Conservation (phyloP, 1,140 invertebrate genomes). For the Onthophagus taurus region DNA sequence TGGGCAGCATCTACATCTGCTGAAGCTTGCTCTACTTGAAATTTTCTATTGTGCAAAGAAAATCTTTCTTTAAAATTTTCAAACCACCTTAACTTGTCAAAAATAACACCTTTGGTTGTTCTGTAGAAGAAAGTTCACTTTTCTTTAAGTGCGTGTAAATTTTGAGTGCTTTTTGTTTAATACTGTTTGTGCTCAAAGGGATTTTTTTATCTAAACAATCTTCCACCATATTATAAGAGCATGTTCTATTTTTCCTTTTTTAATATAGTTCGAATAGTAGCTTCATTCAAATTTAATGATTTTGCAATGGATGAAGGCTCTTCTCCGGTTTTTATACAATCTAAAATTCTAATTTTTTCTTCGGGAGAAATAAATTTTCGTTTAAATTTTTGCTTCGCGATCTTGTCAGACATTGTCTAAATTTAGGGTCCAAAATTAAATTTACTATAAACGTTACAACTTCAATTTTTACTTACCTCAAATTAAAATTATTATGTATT, state of each 20-base stretch:
- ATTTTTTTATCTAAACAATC: constrained; percentile 1
- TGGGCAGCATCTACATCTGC: constrained; percentile 8
- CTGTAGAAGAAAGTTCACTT: constrained; percentile 9
- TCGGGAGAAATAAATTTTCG: constrained; percentile 15
- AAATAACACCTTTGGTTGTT: constrained; percentile 5
- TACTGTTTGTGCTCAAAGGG: constrained; percentile 1
- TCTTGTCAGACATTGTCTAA: constrained; percentile 1
- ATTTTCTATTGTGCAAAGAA: constrained; percentile 12
- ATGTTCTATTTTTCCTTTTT: constrained; percentile 11
- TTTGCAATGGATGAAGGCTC: constrained; percentile 19
- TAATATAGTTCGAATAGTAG: constrained; percentile 19
- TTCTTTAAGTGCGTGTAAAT: constrained; percentile 8
- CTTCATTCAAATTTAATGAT: constrained; percentile 19
- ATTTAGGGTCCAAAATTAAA: constrained; percentile 2
- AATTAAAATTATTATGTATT: too few species aligned
- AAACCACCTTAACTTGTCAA: constrained; percentile 8
- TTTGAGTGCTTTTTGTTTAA: constrained; percentile 7
- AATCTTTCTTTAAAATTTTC: constrained; percentile 10
- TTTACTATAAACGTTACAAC: too few species aligned
- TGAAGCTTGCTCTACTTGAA: constrained; percentile 11
- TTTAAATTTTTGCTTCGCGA: constrained; percentile 11
- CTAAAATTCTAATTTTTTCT: constrained; percentile 21
- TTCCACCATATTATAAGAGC: constrained; percentile 1
- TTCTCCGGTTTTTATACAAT: constrained; percentile 20
- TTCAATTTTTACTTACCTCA: too few species aligned